A percentile compares a stretch with the other conserved stretches of the same genome.
These are phyloP conservation scores for Chrysomela aeneicollis DNA, from an alignment of 2,888 invertebrate species.

Conservation along the genomic window DNA sequence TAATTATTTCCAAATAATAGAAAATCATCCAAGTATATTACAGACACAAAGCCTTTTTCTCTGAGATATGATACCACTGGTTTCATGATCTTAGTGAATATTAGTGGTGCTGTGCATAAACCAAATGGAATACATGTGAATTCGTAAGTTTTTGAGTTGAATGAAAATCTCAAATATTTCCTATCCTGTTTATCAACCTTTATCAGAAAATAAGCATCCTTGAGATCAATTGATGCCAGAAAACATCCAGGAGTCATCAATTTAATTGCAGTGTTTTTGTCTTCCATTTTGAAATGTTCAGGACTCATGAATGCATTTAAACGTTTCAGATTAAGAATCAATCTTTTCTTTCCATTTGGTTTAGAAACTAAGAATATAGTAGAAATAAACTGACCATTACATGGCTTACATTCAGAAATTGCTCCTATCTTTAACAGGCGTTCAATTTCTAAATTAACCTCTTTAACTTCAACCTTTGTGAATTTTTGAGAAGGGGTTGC, in stretches of 20 bases:
- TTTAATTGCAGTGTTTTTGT: not conserved
- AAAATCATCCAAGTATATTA: not conserved
- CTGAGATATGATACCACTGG: not conserved
- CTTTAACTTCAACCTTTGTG: not conserved
- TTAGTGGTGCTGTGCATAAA: not conserved
- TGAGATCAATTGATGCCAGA: not conserved
- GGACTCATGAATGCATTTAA: constrained; percentile 2
- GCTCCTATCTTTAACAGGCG: constrained; percentile 2
- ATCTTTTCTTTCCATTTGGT: constrained; percentile 1
- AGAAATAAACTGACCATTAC: not conserved
- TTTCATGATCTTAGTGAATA: constrained; percentile 7
- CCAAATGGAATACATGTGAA: constrained; percentile 1
- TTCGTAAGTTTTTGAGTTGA: not conserved
- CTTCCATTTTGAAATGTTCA: constrained; percentile 3
- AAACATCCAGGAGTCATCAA: not conserved
- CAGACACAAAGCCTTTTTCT: not conserved
- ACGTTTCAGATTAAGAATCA: constrained; percentile 4
- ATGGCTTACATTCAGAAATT: not conserved
- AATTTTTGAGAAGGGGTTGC: not conserved
- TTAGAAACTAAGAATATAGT: constrained; percentile 8
- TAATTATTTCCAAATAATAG: not conserved
- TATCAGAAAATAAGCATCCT: not conserved
- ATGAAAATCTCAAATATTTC: not conserved
- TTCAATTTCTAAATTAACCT: constrained; percentile 8
- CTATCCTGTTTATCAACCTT: no score